Base-by-base conservation (phyloP, 2,797 vertebrate genomes). In the Platalea minor region DNA sequence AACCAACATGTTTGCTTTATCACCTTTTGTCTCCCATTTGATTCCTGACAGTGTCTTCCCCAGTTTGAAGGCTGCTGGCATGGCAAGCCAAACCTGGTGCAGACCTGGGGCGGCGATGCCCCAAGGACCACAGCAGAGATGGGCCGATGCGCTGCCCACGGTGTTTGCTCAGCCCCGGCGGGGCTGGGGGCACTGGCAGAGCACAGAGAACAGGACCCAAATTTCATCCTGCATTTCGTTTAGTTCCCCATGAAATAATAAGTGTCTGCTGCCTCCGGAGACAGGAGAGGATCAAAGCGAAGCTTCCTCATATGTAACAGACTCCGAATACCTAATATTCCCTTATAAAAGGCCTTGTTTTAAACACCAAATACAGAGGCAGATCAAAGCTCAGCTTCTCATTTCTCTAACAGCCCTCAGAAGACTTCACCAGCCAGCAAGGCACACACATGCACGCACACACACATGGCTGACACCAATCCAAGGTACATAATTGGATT, bases 241-340 rank as follows among this genome's bases (percentile, higher is more conserved):
- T 96, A 94, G 93, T 59, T 95, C 82, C 54, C 81, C 57, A 48
- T 95, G 91, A 97, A 97, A 97, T 94, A 96, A 79, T 81, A 87
- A 91, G 51, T 31, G 89, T 70, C 85, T 96, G 74, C 94, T 97
- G 96, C 92, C 91, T 96, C 91, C 35, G 48, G 97, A 97, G 92
- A 95, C 75, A 93, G 76, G 85, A 92, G 50, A 89, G 96, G 95
- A 98, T 97, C 97, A 97, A 97, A 97, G 89, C 8, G 4, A 91
- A 82, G 67, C 61, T 97, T 97, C 96, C 69, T 88, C 64, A 53
- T 37, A 67, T 85, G 87, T 95, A 95, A 97, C 96, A 87, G 96
- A 94, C 95, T 95, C 74, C 72, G 95, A 97, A 98, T 97, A 93
- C 73, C 79, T 96, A 98, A 97, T 97, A 98, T 96, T 96, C 96